These are phyloP conservation scores for Urocyon cinereoargenteus DNA, from an alignment of 2,797 vertebrate species.

Conservation along the genomic window DNA sequence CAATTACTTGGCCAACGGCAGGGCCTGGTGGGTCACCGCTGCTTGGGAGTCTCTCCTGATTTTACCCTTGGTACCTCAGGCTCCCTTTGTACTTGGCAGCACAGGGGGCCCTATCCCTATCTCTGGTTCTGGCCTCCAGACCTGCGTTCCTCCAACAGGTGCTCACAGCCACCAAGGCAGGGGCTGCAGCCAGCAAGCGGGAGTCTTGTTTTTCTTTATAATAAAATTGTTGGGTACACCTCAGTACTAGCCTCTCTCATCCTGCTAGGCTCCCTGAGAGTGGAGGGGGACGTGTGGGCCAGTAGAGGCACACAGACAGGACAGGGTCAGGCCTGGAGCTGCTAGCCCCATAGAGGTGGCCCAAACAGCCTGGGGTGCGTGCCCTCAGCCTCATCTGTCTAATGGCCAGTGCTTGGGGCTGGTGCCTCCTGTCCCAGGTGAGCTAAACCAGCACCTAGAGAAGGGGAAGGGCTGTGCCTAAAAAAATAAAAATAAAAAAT, in stretches of 20 bases:
- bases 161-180: constrained; percentile 73
- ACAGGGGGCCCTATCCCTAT: constrained; percentile 52
- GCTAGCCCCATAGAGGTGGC: neutral
- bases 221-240: constrained; percentile 80
- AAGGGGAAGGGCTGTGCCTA: neutral
- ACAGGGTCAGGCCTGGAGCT: neutral
- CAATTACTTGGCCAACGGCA: neutral
- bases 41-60: neutral
- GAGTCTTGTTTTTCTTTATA: constrained; percentile 82
- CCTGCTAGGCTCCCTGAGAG: neutral
- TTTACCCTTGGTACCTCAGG: constrained; percentile 78
- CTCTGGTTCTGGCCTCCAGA: constrained; percentile 61
- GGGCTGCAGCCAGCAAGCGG: constrained; percentile 66
- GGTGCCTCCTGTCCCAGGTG: neutral
- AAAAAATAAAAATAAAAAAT: too few species aligned
- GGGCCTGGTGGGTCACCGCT: neutral
- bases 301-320: neutral
- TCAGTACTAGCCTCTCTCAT: constrained; percentile 36
- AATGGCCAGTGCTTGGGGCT: neutral
- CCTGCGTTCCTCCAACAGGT: constrained; percentile 68
- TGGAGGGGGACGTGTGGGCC: neutral
- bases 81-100: constrained; percentile 45
- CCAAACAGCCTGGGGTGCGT: neutral
- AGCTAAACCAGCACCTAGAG: neutral
- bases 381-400: neutral